Conservation (phyloP, 2,797 vertebrate genomes). For the Paratrypauchen microcephalus region DNA sequence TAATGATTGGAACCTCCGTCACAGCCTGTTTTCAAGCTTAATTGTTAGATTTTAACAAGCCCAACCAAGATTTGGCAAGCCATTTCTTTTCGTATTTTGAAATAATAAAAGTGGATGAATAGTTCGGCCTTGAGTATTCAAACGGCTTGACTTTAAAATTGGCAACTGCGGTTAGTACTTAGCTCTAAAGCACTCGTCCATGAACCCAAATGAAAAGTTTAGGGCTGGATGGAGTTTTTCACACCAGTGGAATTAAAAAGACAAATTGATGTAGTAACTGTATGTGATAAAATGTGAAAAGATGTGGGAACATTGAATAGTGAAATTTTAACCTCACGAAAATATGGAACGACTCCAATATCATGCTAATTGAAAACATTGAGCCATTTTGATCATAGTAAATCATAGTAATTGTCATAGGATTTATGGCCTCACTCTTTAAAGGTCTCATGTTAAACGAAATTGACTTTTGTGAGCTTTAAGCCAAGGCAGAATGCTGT, state of each 20-base stretch:
- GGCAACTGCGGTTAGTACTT: constrained; percentile 10
- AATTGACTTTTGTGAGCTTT: too few relatives aligned
- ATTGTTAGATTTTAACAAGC: constrained; percentile 40
- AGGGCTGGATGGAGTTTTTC: constrained; percentile 10
- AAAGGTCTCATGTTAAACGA: too few relatives aligned
- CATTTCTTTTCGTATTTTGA: constrained; percentile 23
- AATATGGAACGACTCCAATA: background rate
- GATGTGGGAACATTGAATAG: background rate
- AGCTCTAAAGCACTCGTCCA: constrained; percentile 18
- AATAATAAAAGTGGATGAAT: constrained; percentile 31
- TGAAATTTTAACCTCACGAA: background rate
- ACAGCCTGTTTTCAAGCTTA: constrained; percentile 27
- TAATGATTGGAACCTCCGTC: constrained; percentile 11
- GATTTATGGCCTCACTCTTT: background rate
- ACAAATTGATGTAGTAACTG: background rate
- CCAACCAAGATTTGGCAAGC: constrained; percentile 20
- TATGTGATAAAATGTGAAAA: background rate
- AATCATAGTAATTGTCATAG: background rate
- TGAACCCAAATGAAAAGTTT: constrained; percentile 20
- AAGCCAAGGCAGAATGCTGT: too few relatives aligned
- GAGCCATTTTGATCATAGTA: background rate
- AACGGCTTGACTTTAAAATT: constrained; percentile 14
- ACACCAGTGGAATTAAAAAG: constrained; percentile 1
- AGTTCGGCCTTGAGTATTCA: constrained; percentile 22
- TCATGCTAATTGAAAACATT: background rate